Conservation (phyloP, 2,113 vertebrate species). For the Jaculus jaculus region DNA sequence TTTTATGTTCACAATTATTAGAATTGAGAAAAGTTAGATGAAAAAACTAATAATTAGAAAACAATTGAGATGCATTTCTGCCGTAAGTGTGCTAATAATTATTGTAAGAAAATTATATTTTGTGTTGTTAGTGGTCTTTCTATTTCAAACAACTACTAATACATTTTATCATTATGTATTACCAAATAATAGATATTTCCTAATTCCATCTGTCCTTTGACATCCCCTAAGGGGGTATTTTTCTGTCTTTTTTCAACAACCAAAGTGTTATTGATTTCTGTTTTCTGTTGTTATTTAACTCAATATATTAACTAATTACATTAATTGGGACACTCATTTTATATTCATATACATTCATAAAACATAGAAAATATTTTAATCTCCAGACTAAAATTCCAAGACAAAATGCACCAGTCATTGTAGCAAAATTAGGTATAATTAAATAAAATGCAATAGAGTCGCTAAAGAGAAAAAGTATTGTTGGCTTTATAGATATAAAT, state of each 20-base stretch:
- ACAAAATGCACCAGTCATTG: not conserved
- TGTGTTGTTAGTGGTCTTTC: not conserved
- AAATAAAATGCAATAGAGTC: constrained; percentile 33
- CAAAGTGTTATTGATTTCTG: not conserved
- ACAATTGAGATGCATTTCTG: not conserved
- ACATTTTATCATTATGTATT: not conserved
- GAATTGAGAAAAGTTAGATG: not conserved
- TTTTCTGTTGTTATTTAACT: constrained; percentile 45
- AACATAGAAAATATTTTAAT: constrained; percentile 43
- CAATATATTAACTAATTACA: constrained; percentile 42
- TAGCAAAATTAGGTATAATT: constrained; percentile 41
- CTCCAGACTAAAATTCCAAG: constrained; percentile 26
- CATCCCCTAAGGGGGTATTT: not conserved
- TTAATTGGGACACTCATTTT: constrained; percentile 48
- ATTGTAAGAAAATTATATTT: not conserved
- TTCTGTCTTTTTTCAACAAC: constrained; percentile 4
- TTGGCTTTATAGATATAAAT: constrained; percentile 61
- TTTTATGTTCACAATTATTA: constrained; percentile 11
- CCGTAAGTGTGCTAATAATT: not conserved
- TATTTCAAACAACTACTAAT: not conserved
- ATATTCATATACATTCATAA: constrained; percentile 37
- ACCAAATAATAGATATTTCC: not conserved
- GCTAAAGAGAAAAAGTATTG: not conserved
- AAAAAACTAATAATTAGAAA: not conserved
- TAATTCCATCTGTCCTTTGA: not conserved